phyloP scores from a whole-genome alignment of 2,113 vertebrate genomes.

The Martes martes region DNA sequence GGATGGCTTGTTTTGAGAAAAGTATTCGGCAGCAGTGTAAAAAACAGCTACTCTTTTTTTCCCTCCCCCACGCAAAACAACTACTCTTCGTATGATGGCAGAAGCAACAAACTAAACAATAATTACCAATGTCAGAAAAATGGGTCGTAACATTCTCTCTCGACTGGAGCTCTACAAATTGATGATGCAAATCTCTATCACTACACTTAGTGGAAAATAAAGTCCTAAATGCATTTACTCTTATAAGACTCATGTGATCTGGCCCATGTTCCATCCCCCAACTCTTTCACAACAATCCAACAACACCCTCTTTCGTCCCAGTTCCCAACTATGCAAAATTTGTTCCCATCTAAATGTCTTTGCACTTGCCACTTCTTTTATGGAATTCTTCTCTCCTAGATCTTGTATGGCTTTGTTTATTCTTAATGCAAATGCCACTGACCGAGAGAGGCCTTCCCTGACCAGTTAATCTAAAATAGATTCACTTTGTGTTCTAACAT shows the following conservation, averaged over 20 bases:
- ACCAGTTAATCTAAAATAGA: neutral
- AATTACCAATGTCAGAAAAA: neutral
- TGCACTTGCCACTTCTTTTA: neutral
- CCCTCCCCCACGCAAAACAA: neutral
- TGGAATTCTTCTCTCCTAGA: neutral
- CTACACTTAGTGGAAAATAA: neutral
- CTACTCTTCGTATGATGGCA: neutral
- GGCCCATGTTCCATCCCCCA: neutral
- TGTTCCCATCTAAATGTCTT: neutral
- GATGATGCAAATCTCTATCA: neutral
- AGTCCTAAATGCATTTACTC: neutral
- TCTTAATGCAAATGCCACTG: neutral
- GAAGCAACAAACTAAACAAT: neutral
- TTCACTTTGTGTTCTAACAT: conserved; percentile 1
- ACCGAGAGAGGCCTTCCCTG: neutral
- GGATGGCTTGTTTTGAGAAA: neutral
- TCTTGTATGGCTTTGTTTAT: neutral
- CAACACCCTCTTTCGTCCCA: neutral
- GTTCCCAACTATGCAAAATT: neutral
- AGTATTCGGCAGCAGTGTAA: neutral
- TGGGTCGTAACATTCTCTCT: neutral
- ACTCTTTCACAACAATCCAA: neutral
- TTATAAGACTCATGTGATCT: neutral
- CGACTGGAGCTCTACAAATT: neutral
- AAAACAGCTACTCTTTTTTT: neutral